Conservation (phyloP, 30 jellyfish, hydroid and myxozoan genomes). For the Aurelia aurita complex sp. Pacific region DNA sequence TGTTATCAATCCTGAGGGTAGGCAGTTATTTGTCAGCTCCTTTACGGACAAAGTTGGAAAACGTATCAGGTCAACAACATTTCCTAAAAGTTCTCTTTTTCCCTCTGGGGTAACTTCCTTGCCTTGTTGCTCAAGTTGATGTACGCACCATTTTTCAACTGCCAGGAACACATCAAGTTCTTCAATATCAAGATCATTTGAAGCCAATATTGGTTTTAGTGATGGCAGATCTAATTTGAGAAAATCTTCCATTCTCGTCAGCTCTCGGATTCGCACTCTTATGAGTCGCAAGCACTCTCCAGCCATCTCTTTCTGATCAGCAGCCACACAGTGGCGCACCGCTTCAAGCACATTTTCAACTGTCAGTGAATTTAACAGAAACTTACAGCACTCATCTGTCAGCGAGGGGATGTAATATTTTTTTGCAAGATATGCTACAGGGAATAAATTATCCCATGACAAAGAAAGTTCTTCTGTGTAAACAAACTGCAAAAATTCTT, state of each 20-base stretch:
- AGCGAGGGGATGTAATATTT: not conserved
- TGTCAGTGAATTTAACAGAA: not conserved
- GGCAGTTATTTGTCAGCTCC: not conserved
- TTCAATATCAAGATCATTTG: not conserved
- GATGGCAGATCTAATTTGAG: not conserved
- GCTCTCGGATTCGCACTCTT: not conserved
- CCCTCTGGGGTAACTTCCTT: not conserved
- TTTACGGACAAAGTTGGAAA: not conserved
- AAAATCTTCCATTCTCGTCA: not conserved
- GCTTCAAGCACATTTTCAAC: not conserved
- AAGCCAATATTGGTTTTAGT: not conserved
- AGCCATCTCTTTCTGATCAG: no score
- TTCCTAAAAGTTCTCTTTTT: slow-evolving; percentile 14
- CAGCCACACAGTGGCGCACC: no score
- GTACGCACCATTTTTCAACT: slow-evolving; percentile 11
- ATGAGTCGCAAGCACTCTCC: no score
- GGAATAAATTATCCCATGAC: slow-evolving; percentile 15
- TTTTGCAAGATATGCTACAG: not conserved
- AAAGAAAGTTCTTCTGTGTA: not conserved
- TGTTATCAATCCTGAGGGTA: slow-evolving; percentile 9
- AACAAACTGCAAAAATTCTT: not conserved
- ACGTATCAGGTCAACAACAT: not conserved
- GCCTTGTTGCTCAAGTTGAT: not conserved
- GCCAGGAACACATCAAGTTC: slow-evolving; percentile 15
- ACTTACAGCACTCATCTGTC: not conserved